These are phyloP conservation scores for Zygothrica quintamaculata DNA, from an alignment of 2,888 invertebrate genomes.

Conservation along the genomic window DNA sequence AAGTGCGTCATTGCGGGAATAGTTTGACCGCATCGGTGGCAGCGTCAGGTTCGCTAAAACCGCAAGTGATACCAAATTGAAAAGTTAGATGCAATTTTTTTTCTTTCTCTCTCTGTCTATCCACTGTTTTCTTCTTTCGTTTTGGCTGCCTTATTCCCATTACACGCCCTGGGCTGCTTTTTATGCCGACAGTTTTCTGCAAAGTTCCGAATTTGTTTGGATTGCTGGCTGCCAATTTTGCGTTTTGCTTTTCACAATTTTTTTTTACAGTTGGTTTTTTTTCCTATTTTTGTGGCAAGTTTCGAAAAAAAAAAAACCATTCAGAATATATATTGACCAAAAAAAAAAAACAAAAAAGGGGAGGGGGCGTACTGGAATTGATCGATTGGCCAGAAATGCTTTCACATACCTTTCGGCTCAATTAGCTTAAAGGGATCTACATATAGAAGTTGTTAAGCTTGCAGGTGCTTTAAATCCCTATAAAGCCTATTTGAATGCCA, in stretches of 20 bases:
- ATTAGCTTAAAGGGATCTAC: conserved; percentile 1
- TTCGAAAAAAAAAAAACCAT: neutral
- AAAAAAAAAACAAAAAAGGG: neutral
- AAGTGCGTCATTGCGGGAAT: conserved; percentile 60
- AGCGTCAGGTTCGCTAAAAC: conserved; percentile 51
- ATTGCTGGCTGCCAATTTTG: conserved; percentile 11
- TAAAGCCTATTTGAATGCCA: neutral
- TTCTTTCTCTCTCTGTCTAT: neutral
- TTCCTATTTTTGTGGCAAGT: too few species aligned
- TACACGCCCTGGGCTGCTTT: conserved; percentile 2
- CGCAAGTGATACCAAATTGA: conserved; percentile 66
- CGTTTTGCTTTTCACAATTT: conserved; percentile 19
- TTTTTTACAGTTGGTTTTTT: conserved; percentile 2
- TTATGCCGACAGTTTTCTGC: conserved; percentile 2
- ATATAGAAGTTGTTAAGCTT: neutral
- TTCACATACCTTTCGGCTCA: neutral
- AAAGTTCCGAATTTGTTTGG: conserved; percentile 38
- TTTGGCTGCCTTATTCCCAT: neutral
- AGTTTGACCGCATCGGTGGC: conserved; percentile 25
- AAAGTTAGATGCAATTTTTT: conserved; percentile 55
- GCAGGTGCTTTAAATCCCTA: neutral
- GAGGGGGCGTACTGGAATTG: conserved; percentile 18
- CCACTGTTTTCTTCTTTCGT: neutral
- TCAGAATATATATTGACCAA: too few species aligned
- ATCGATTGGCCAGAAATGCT: conserved; percentile 30